Conservation (phyloP, 2,113 vertebrate species). For the Pluvianellus socialis region DNA sequence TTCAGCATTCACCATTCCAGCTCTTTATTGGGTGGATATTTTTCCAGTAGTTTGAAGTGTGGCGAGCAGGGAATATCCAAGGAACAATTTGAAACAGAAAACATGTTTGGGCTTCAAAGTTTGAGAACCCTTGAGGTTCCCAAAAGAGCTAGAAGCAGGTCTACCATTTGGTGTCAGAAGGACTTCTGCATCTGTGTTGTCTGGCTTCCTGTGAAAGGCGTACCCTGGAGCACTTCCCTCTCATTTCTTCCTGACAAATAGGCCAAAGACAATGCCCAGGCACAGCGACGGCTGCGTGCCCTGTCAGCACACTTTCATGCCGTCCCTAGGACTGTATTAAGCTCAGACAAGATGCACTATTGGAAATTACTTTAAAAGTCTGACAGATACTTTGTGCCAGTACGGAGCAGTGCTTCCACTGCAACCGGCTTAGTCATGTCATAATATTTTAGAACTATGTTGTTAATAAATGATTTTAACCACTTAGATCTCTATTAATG, state of each 20-base stretch:
- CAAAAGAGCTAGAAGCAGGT: neutral
- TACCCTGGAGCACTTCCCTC: neutral
- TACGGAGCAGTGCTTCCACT: neutral
- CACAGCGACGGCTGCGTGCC: fast-evolving
- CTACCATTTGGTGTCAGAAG: neutral
- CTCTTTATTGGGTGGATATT: neutral
- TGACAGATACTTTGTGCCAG: neutral
- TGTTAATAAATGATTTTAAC: constrained; percentile 49
- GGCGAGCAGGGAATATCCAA: neutral
- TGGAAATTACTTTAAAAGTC: neutral
- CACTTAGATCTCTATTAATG: constrained; percentile 42
- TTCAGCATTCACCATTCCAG: neutral
- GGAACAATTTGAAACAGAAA: neutral
- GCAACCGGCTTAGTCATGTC: neutral
- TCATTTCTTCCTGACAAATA: neutral
- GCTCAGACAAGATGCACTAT: neutral
- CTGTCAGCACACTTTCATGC: neutral
- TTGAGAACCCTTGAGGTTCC: neutral
- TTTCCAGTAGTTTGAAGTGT: neutral
- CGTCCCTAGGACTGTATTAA: neutral
- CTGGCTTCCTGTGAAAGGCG: neutral
- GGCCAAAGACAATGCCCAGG: neutral
- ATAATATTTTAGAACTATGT: neutral
- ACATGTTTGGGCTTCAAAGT: neutral
- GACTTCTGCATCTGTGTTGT: neutral